Base-by-base conservation (phyloP, 2,113 vertebrate species). In the Archilochus colubris region DNA sequence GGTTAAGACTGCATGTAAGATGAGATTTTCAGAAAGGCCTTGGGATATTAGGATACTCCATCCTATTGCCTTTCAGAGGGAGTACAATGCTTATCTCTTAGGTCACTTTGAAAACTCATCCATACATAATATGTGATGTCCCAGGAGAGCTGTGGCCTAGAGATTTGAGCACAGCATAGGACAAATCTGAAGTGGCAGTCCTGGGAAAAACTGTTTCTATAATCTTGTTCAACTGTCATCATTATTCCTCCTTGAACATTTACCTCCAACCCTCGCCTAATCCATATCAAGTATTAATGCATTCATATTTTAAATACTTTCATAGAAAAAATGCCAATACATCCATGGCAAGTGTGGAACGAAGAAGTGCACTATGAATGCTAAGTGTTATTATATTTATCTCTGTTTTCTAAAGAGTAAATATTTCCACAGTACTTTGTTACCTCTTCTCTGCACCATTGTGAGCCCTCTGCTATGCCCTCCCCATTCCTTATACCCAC, bases 91-190 rank as follows among this genome's bases (percentile, higher is more conserved):
- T 68, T 84, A 4, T 44, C 73, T 86, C 72, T 78, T 17, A 88
- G 90, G 93, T 93, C 69, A 88, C 88, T 95, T 91, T 91, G 86
- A 83, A 93, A 94, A 94, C 77, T 75, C 69, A 88, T 77, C 64
- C 73, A 54, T 61, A 91, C 21, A 0, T 77, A 87, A 74, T 64
- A 80, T 14, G 9, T 86, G 69, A 64, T 76, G 53, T 66, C 78
- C 62, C 82, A 61, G 54, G 69, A 79, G 69, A 82, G 20, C 81
- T 46, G n/a, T 82, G 88, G 79, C 85, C 85, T 79, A 58, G 53
- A 86, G 64, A n/a, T 68, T 62, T 75, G 54, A 84, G 69, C 70
- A 48, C 8, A 82, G 30, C 11, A 30, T 82, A 81, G 70, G 54
- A 67, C 40, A 86, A 61, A 88, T 30, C n/a, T 72, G 50, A 68